Base-by-base conservation (phyloP, 2,888 invertebrate genomes). In the Tortricodes alternella region DNA sequence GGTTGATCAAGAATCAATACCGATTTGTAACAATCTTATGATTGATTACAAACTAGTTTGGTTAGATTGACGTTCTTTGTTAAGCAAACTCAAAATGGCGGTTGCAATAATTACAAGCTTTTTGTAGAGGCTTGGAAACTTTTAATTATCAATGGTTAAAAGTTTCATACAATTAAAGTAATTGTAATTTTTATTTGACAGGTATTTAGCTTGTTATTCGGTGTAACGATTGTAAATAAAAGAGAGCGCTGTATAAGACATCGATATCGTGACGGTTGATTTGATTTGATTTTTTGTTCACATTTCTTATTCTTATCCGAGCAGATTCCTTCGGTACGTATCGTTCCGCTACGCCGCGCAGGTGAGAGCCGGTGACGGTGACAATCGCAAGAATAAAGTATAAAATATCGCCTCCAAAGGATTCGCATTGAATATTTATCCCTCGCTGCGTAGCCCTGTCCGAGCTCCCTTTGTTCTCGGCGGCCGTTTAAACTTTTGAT, bases 401-500 rank as follows among this genome's bases (percentile, higher is more conserved):
- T 89, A 87, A 89, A 89, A 88, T 89, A 89, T 89, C 74, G 76
- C 79, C 78, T 89, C 83, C 81, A 89, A 90, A 90, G 89, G 89
- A 89, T 90, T 89, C 89, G 80, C 85, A 88, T 89, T 83, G 88
- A 89, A 89, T 90, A 90, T 89, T 88, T 89, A 89, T 89, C 82
- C 83, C 78, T 70, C 63, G 72, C 75, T 79, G 74, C 75, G 80
- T 70, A 76, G 81, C 79, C 71, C 80, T 80, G 88, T 88, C 89
- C 88, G 83, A 85, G 69, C 74, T 76, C 76, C 83, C 83, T 89
- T 89, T 89, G 88, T 89, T 88, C 88, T 85, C 85, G 77, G 75
- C 81, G 83, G 76, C 85, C 89, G 89, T 90, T 89, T 89, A 89
- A 90, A 90, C 89, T 90, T 90, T 90, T 89, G 88, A 90, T 90